A percentile compares a stretch with the other conserved stretches of the same genome.
phyloP scores from a whole-genome alignment of 2,888 invertebrate genomes.

The Volucella bombylans region DNA sequence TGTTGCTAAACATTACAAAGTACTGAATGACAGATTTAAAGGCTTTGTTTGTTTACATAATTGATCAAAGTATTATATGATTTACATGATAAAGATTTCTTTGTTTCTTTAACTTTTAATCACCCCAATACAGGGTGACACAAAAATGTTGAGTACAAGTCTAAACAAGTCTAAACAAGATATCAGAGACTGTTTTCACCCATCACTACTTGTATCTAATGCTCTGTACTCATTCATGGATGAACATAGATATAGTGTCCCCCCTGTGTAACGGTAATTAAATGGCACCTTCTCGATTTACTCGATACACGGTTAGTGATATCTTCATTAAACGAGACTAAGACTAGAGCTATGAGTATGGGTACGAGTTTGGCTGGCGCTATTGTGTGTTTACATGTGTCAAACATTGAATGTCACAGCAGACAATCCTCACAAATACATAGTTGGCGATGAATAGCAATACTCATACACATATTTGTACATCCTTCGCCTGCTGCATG shows the following conservation, averaged over 20 bases:
- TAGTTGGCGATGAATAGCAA: not conserved
- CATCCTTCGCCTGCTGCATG: constrained; percentile 44
- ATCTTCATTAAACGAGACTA: constrained; percentile 57
- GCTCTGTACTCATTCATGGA: constrained; percentile 48
- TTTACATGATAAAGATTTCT: too few relatives aligned
- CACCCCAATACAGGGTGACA: too few relatives aligned
- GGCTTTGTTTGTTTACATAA: too few relatives aligned
- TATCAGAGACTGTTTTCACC: constrained; percentile 7
- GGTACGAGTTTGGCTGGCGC: constrained; percentile 16
- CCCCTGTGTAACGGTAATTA: constrained; percentile 57
- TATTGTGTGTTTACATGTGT: constrained; percentile 64
- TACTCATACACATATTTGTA: not conserved
- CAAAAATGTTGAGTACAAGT: too few relatives aligned
- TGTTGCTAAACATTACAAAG: too few relatives aligned
- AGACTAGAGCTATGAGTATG: not conserved
- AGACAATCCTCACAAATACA: constrained; percentile 50
- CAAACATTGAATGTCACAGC: constrained; percentile 69
- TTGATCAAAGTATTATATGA: too few relatives aligned
- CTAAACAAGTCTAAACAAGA: too few relatives aligned
- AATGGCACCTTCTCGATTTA: constrained; percentile 46
- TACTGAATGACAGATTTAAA: too few relatives aligned
- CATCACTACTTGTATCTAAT: not conserved
- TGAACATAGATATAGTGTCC: constrained; percentile 10
- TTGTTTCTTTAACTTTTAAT: too few relatives aligned
- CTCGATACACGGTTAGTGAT: constrained; percentile 57